A percentile compares a stretch with the other conserved stretches of the same genome.
These are phyloP conservation scores for Sceliomorpha sp. DNA, from an alignment of 2,888 invertebrate genomes.

Conservation along the genomic window DNA sequence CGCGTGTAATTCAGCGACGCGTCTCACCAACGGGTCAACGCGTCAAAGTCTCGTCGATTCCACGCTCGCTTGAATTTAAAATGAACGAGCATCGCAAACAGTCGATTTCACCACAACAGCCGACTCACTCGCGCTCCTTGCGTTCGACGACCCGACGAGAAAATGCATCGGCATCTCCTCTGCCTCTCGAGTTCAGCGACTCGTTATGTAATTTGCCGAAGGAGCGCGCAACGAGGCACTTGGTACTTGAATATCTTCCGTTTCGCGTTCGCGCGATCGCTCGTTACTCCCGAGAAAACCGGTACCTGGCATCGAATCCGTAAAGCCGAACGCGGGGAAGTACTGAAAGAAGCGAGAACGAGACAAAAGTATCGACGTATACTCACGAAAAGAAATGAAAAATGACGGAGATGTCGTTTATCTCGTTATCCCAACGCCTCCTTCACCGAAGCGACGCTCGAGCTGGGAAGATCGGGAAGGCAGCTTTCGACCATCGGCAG, in stretches of 20 bases:
- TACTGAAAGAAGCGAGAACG: too few species aligned
- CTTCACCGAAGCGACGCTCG: not conserved
- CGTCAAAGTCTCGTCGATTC: conserved; percentile 13
- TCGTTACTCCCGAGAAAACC: too few species aligned
- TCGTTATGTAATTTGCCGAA: conserved; percentile 14
- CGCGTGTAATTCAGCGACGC: conserved; percentile 10
- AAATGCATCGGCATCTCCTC: conserved; percentile 8
- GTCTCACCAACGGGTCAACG: conserved; percentile 2
- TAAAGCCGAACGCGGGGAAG: too few species aligned
- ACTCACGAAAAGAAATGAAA: too few species aligned
- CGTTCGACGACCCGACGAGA: conserved; percentile 27
- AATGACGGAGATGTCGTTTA: too few species aligned
- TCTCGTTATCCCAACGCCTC: too few species aligned
- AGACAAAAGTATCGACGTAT: too few species aligned
- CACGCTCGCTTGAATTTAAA: conserved; percentile 15
- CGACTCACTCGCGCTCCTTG: conserved; percentile 19
- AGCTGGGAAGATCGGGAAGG: not conserved
- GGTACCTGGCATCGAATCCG: too few species aligned
- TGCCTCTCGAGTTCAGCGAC: conserved; percentile 7
- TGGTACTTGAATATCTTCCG: too few species aligned
- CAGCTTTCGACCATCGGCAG: not conserved
- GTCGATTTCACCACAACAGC: conserved; percentile 15
- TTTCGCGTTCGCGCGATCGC: too few species aligned
- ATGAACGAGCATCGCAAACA: conserved; percentile 21
- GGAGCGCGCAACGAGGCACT: too few species aligned